phyloP scores from a whole-genome alignment of 2,888 invertebrate species.

The Lithophane leautieri region DNA sequence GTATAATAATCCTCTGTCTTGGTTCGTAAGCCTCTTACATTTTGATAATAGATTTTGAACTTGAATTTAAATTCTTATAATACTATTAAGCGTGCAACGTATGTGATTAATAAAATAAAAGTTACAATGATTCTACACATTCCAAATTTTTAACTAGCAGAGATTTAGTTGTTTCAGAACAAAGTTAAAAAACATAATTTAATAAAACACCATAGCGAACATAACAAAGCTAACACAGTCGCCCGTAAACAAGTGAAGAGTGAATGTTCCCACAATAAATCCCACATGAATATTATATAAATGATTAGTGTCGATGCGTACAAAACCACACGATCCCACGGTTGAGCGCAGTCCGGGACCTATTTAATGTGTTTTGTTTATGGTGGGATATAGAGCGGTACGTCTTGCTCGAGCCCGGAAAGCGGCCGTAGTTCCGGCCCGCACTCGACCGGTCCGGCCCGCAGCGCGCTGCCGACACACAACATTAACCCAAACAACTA shows the following conservation, averaged over 20 bases:
- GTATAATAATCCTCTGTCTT: too few species aligned
- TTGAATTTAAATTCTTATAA: too few species aligned
- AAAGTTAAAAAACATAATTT: not conserved
- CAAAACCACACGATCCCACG: not conserved
- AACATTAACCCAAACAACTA: slow-evolving; percentile 3
- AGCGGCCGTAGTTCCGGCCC: not conserved
- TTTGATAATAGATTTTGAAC: too few species aligned
- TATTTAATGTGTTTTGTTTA: slow-evolving; percentile 21
- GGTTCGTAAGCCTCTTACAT: too few species aligned
- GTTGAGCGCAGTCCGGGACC: not conserved
- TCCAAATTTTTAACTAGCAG: too few species aligned
- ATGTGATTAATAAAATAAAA: too few species aligned
- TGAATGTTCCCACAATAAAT: not conserved
- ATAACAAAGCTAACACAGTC: not conserved
- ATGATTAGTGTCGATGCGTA: not conserved
- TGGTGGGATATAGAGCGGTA: slow-evolving; percentile 39
- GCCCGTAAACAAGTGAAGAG: not conserved
- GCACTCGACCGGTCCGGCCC: not conserved
- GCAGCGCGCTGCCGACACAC: not conserved
- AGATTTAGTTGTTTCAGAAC: too few species aligned
- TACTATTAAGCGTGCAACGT: too few species aligned
- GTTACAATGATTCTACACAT: too few species aligned
- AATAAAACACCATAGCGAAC: not conserved
- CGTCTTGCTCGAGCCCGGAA: slow-evolving; percentile 27
- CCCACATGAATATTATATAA: too few species aligned